Evolutionary conservation across 2,113 vertebrate species (phyloP).

Genomic region (Scytalopus superciliaris): DNA sequence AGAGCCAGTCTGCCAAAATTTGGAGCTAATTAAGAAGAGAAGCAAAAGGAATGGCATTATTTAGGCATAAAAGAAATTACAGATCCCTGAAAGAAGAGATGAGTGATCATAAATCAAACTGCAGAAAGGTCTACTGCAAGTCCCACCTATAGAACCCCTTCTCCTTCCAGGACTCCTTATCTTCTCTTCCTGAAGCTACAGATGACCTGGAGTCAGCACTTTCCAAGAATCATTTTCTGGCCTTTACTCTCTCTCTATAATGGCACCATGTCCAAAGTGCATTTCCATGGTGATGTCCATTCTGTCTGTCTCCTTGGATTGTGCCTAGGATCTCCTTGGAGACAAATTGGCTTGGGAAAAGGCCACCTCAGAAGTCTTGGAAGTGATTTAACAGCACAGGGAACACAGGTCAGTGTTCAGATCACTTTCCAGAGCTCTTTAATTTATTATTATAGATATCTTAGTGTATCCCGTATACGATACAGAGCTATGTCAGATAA

Average conservation of each 20-base stretch:
- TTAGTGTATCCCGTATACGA: not conserved
- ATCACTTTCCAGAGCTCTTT: not conserved
- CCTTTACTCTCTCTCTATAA: not conserved
- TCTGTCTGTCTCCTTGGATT: not conserved
- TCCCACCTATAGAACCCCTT: not conserved
- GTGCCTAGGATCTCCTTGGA: not conserved
- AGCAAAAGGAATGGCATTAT: not conserved
- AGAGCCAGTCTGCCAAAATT: not conserved
- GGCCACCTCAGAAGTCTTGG: not conserved
- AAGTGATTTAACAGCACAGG: not conserved
- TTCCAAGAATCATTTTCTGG: not conserved
- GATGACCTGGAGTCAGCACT: not conserved
- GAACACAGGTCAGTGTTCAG: not conserved
- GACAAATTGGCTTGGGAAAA: accelerated
- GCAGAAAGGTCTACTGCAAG: not conserved
- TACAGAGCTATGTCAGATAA: accelerated
- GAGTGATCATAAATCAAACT: not conserved
- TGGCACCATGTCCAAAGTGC: accelerated
- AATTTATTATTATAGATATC: not conserved
- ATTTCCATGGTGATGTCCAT: not conserved
- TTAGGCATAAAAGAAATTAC: not conserved
- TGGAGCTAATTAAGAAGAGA: not conserved
- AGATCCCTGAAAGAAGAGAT: not conserved
- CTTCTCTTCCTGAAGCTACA: not conserved
- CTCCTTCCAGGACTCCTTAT: not conserved